Evolutionary conservation across 2,888 invertebrate genomes (phyloP).

Genomic region (Adelphocoris suturalis): DNA sequence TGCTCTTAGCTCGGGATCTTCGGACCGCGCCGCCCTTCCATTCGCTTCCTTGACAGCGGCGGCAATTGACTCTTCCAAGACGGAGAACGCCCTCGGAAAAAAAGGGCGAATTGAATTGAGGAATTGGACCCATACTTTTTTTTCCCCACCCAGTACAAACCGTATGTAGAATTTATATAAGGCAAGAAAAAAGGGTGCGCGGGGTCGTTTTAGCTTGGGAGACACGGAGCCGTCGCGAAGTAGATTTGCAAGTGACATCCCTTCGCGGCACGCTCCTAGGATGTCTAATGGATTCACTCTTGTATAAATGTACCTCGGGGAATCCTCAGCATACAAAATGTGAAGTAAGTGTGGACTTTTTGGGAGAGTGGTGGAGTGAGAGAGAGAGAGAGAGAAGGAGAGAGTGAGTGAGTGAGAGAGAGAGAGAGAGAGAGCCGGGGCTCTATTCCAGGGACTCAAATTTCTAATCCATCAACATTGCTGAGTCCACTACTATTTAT

Average conservation of each 20-base stretch:
- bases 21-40: conserved; percentile 10
- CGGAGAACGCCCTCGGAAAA: background rate
- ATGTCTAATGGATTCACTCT: conserved; percentile 62
- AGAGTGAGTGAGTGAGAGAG: too few species aligned
- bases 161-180: conserved; percentile 64
- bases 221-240: conserved; percentile 63
- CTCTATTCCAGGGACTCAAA: too few species aligned
- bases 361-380: too few species aligned
- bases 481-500: too few species aligned
- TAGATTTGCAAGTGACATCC: conserved; percentile 71
- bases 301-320: conserved; percentile 65
- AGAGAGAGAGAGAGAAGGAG: too few species aligned
- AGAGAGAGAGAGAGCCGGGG: too few species aligned
- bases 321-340: conserved; percentile 60
- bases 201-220: conserved; percentile 55
- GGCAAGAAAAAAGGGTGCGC: conserved; percentile 51
- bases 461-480: too few species aligned
- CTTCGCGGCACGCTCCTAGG: conserved; percentile 47
- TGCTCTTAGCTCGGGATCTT: background rate
- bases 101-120: conserved; percentile 54
- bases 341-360: background rate
- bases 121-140: conserved; percentile 61
- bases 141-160: background rate
- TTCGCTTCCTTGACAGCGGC: conserved; percentile 16
- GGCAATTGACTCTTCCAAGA: conserved; percentile 46